Evolutionary conservation across 2,113 vertebrate species (phyloP).

Genomic region (Struthio camelus): DNA sequence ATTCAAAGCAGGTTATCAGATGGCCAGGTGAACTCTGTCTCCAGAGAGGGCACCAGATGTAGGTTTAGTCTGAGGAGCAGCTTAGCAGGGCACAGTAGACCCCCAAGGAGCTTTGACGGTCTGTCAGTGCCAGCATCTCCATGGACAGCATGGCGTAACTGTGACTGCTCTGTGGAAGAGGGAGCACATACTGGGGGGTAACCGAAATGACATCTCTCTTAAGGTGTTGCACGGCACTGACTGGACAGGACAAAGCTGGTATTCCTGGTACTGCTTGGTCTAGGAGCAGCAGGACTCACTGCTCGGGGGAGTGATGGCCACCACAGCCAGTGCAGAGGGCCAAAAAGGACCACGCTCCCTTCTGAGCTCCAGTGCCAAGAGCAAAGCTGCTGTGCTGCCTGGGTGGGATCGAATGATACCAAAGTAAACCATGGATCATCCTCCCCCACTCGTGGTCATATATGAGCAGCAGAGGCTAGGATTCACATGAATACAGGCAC

Average conservation of each 20-base stretch:
- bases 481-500: neutral
- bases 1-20: neutral
- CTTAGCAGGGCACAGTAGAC: neutral
- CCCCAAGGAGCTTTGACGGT: neutral
- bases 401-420: too few relatives aligned
- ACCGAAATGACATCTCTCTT: too few relatives aligned
- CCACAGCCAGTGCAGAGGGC: too few relatives aligned
- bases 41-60: neutral
- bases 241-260: too few relatives aligned
- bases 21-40: neutral
- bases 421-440: neutral
- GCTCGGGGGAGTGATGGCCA: too few relatives aligned
- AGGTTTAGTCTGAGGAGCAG: fast-evolving
- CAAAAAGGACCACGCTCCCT: too few relatives aligned
- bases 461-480: neutral
- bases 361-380: too few relatives aligned
- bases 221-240: too few relatives aligned
- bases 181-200: too few relatives aligned
- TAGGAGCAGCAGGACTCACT: too few relatives aligned
- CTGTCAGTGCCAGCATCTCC: neutral
- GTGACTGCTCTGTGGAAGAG: neutral
- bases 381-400: too few relatives aligned
- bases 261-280: too few relatives aligned
- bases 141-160: neutral
- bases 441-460: neutral